Conservation (phyloP, 2,888 invertebrate species). For the Timema cristinae region DNA sequence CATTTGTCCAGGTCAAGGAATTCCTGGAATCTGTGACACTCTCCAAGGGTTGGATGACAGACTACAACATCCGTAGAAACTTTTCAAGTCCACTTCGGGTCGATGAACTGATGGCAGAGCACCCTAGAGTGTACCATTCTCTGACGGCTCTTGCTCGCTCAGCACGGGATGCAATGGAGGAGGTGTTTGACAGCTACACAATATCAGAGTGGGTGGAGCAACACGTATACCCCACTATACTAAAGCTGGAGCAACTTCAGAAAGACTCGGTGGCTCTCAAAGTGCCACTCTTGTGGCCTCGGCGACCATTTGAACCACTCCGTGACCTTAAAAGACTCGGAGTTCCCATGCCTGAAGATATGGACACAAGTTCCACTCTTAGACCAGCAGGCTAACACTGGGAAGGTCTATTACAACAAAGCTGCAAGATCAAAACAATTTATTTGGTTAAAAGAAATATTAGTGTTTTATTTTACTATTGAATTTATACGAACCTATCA, state of each 20-base stretch:
- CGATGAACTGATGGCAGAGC: conserved; percentile 56
- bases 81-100: conserved; percentile 64
- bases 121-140: conserved; percentile 56
- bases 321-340: conserved; percentile 49
- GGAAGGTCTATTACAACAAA: no score
- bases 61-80: conserved; percentile 64
- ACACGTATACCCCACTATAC: conserved; percentile 53
- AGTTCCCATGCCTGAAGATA: conserved; percentile 37
- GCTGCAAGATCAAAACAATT: no score
- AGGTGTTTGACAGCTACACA: conserved; percentile 57
- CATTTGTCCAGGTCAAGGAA: conserved; percentile 24
- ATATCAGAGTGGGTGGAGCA: conserved; percentile 65
- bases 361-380: conserved; percentile 12
- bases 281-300: conserved; percentile 54
- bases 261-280: conserved; percentile 51
- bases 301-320: conserved; percentile 54
- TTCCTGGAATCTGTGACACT: conserved; percentile 28
- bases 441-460: no score
- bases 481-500: no score
- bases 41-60: conserved; percentile 59
- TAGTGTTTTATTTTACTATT: no score
- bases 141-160: conserved; percentile 51
- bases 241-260: conserved; percentile 53
- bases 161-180: conserved; percentile 53
- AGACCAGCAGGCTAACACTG: conserved; percentile 16